Conservation (phyloP, 2,888 invertebrate genomes). For the Nephrotoma flavescens region DNA sequence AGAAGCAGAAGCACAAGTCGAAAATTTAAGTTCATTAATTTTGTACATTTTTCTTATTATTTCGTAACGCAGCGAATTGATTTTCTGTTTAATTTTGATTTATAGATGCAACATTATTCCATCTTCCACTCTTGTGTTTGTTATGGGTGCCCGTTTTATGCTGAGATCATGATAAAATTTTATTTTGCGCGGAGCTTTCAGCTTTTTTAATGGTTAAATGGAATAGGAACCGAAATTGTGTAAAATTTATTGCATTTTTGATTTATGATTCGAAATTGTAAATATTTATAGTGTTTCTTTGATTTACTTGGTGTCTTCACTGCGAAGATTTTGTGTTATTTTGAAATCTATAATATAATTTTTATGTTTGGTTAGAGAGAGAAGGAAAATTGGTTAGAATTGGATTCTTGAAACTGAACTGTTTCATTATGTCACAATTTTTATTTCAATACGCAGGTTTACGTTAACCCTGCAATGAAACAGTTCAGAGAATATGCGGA, state of each 20-base stretch:
- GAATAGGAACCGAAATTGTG: background rate
- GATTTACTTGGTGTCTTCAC: background rate
- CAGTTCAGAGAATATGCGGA: no score
- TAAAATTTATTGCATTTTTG: background rate
- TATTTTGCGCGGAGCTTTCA: background rate
- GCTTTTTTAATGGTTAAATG: background rate
- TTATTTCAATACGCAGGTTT: no score
- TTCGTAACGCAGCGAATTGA: background rate
- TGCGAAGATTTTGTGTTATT: no score
- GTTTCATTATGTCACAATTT: no score
- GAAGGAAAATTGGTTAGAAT: no score
- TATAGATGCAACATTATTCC: background rate
- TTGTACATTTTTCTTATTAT: background rate
- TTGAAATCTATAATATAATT: no score
- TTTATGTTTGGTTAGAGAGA: no score
- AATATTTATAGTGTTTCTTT: background rate
- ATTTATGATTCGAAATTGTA: background rate
- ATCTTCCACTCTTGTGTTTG: background rate
- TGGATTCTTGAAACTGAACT: no score
- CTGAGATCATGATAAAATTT: background rate
- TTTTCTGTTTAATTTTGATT: background rate
- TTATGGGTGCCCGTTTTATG: background rate
- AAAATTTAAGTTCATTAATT: background rate
- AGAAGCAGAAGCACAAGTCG: background rate
- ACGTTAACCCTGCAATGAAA: no score